Percentiles rank a stretch among this genome's conserved stretches.
Evolutionary conservation across 2,888 invertebrate genomes (phyloP).

Genomic region (Xestia sexstrigata): DNA sequence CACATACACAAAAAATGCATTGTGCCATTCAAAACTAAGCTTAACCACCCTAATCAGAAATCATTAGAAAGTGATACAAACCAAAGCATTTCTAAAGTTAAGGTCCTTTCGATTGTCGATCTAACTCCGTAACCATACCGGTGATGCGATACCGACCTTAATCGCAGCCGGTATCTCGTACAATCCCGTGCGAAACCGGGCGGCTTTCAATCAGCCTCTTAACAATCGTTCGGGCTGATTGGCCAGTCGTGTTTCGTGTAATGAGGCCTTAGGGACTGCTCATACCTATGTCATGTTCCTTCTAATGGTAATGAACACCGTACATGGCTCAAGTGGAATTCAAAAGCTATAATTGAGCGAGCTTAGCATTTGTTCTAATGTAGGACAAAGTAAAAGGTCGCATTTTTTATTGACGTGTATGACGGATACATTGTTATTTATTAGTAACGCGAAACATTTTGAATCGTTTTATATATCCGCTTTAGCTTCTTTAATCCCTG

Average conservation of each 20-base stretch:
- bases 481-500: conserved; percentile 49
- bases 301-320: conserved; percentile 74
- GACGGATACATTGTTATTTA: conserved; percentile 60
- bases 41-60: neutral
- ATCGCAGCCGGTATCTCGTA: conserved; percentile 65
- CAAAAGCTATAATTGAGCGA: conserved; percentile 71
- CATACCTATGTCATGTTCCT: conserved; percentile 77
- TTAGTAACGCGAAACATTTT: conserved; percentile 39
- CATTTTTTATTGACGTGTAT: conserved; percentile 59
- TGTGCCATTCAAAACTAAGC: neutral
- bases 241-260: conserved; percentile 82
- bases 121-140: conserved; percentile 55
- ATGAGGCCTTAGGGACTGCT: conserved; percentile 79
- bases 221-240: conserved; percentile 83
- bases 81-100: conserved; percentile 29
- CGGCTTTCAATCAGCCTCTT: conserved; percentile 80
- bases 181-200: conserved; percentile 81
- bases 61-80: conserved; percentile 26
- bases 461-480: conserved; percentile 15
- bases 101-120: conserved; percentile 51
- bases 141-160: conserved; percentile 66
- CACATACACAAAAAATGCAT: neutral
- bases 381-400: conserved; percentile 65
- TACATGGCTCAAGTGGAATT: conserved; percentile 73
- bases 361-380: conserved; percentile 66